Evolutionary conservation across 1,140 invertebrate species (phyloP), one percentile per base, ranked within the genome.

Genomic region (Eumaeus atala): DNA sequence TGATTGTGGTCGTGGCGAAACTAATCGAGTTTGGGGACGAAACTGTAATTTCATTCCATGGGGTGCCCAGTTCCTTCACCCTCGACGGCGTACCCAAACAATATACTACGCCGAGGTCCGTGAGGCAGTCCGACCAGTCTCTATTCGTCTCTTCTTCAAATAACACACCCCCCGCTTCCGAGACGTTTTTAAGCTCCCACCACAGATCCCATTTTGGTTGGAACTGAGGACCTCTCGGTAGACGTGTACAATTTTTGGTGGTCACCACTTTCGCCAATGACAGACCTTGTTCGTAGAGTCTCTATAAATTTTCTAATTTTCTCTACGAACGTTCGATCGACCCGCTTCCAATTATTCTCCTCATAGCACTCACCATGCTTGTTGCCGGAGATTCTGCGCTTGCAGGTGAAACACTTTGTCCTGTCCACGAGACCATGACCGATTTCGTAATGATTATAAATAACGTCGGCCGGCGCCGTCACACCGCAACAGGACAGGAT

Each of bases 371-470:
- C 48, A 8, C 0, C 9, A 28, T 50, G 48, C 14, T 50, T 14
- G 48, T 12, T 12, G 14, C 33, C 12, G 21, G 11, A 16, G 12
- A 34, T 10, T 10, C 33, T 50, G n/a, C 16, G 11, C 18, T 28
- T 50, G 12, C 48, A 50, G 1, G 16, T 16, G 17, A 50, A 50
- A 50, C 48, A 50, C 48, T 9, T 50, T 50, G 12, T 36, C 33
- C 48, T 35, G 33, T 50, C 33, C n/a, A 50, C 33, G 33, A 28
- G n/a, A 3, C 48, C 33, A n/a, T 50, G 33, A 36, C 48, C 12
- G 11, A 36, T 50, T 35, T 50, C 48, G 3, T 50, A 16, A n/a
- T 50, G 14, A 34, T 50, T 50, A 34, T 50, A 50, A 7, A 50
- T 34, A 0, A 50, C 12, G 11, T 50, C 48, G 16, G 8, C 14